phyloP scores from a whole-genome alignment of 2,113 vertebrate species.

The Ochotona curzoniae region DNA sequence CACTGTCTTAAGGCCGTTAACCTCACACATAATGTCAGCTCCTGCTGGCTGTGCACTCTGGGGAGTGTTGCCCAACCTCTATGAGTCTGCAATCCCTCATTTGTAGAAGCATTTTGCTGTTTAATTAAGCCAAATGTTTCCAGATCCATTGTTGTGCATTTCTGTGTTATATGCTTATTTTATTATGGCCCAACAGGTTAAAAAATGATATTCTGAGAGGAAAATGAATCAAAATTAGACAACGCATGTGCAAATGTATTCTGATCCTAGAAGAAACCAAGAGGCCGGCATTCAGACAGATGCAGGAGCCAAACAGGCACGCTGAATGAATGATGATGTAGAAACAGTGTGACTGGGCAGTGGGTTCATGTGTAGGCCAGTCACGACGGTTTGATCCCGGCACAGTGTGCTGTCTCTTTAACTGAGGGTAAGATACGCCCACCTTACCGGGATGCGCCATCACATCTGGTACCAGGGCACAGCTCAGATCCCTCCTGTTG shows the following conservation, averaged over 20 bases:
- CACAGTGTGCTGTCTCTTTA: too few species aligned
- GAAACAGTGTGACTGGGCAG: too few species aligned
- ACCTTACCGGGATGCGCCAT: too few species aligned
- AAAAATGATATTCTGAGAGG: background rate
- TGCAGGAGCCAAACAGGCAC: background rate
- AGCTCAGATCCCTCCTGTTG: too few species aligned
- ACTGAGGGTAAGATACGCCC: too few species aligned
- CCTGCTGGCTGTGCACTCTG: background rate
- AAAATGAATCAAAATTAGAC: background rate
- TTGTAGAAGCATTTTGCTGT: background rate
- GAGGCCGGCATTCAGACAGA: background rate
- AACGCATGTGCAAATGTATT: too few species aligned
- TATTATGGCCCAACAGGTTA: background rate
- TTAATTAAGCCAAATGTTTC: background rate
- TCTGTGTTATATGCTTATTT: background rate
- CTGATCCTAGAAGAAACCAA: background rate
- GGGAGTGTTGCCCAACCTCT: background rate
- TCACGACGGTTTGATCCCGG: too few species aligned
- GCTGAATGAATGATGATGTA: background rate
- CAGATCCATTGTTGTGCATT: background rate
- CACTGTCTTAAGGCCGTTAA: background rate
- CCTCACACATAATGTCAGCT: background rate
- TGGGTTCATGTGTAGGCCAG: too few species aligned
- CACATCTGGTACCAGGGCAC: too few species aligned
- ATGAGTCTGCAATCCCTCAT: background rate